Conservation (phyloP, 1,140 invertebrate genomes). For the Ostrea edulis region DNA sequence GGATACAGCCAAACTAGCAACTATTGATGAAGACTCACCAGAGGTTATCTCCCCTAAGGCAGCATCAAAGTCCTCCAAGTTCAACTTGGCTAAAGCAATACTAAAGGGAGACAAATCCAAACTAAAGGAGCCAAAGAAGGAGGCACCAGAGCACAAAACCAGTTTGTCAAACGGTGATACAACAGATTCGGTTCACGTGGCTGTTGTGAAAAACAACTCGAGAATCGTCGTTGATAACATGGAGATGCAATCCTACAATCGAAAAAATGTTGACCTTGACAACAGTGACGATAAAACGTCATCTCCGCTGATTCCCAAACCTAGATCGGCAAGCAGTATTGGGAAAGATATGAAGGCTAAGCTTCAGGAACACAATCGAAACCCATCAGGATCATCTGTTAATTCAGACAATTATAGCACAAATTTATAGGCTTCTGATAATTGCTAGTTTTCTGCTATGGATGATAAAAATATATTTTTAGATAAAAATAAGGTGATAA, state of each 20-base stretch:
- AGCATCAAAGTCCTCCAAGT: constrained; percentile 47
- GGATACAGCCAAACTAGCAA: constrained; percentile 60
- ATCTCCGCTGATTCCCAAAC: constrained; percentile 39
- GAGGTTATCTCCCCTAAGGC: constrained; percentile 49
- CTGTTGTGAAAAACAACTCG: constrained; percentile 59
- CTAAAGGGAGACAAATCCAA: constrained; percentile 58
- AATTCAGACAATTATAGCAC: constrained; percentile 69
- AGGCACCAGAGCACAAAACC: constrained; percentile 40
- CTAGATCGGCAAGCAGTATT: constrained; percentile 39
- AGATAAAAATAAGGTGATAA: neutral
- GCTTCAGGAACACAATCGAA: constrained; percentile 52
- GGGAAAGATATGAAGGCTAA: constrained; percentile 57
- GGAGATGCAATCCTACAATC: constrained; percentile 57
- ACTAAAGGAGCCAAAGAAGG: constrained; percentile 52
- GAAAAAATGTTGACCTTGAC: constrained; percentile 47
- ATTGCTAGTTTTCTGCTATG: neutral
- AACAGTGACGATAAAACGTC: constrained; percentile 40
- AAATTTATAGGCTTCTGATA: constrained; percentile 56
- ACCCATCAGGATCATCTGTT: constrained; percentile 60
- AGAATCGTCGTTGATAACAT: constrained; percentile 61
- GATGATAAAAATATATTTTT: constrained; percentile 5
- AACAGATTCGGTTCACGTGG: constrained; percentile 60
- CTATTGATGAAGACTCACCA: constrained; percentile 61
- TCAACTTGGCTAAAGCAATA: constrained; percentile 51
- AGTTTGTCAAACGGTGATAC: constrained; percentile 60